These are phyloP conservation scores for Elymnias hypermnestra DNA, from an alignment of 1,140 invertebrate genomes.

Conservation along the genomic window DNA sequence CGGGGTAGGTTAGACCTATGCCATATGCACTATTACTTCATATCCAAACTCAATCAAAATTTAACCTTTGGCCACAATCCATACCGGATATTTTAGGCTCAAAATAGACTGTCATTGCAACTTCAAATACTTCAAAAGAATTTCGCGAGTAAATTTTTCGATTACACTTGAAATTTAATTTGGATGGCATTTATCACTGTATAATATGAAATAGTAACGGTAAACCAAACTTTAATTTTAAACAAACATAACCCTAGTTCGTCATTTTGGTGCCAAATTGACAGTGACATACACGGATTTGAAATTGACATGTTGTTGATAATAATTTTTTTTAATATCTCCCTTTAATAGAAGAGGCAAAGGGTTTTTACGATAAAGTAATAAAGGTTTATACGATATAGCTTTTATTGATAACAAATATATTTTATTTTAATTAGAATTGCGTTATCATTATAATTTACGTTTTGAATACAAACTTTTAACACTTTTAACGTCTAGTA, in stretches of 20 bases:
- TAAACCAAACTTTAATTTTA: not conserved
- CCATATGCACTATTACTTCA: conserved; percentile 43
- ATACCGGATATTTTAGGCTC: conserved; percentile 50
- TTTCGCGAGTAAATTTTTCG: conserved; percentile 11
- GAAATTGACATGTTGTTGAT: not conserved
- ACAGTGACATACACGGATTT: not conserved
- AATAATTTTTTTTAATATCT: no score
- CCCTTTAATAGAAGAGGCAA: no score
- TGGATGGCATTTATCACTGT: conserved; percentile 11
- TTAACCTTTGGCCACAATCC: conserved; percentile 68
- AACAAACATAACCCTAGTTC: conserved; percentile 2
- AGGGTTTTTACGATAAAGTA: no score
- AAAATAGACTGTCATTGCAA: conserved; percentile 61
- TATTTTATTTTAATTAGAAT: no score
- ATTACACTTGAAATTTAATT: conserved; percentile 9
- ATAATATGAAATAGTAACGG: conserved; percentile 7
- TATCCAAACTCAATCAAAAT: conserved; percentile 46
- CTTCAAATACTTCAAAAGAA: not conserved
- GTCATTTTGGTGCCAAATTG: not conserved
- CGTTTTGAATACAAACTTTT: no score
- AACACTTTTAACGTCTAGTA: no score
- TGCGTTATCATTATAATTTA: no score
- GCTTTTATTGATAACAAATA: no score
- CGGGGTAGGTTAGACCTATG: conserved; percentile 32
- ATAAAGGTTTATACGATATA: no score